These are phyloP conservation scores for Sus scrofa DNA, from an alignment of 2,113 vertebrate species.

Conservation along the genomic window T2T-Sscrofa CM000816.6:84079501-84080000, in stretches of 20 bases:
- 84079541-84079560: neutral
- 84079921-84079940: neutral
- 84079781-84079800: neutral
- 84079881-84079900: slow-evolving; percentile 20
- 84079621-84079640: neutral
- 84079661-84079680: slow-evolving; percentile 31
- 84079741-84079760: slow-evolving; percentile 50
- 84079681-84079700: neutral
- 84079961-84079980: neutral
- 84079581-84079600: slow-evolving; percentile 33
- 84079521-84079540: slow-evolving; percentile 68
- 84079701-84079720: neutral
- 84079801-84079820: neutral
- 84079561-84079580: slow-evolving; percentile 37
- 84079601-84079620: slow-evolving; percentile 31
- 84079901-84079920: neutral
- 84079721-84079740: slow-evolving; percentile 33
- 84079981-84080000: neutral
- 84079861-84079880: neutral
- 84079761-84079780: neutral
- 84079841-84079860: neutral
- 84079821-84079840: neutral
- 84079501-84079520: slow-evolving; percentile 74
- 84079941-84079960: neutral
- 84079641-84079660: neutral